Base-by-base conservation (phyloP, 2,113 vertebrate genomes). In the Cynoglossus semilaevis region DNA sequence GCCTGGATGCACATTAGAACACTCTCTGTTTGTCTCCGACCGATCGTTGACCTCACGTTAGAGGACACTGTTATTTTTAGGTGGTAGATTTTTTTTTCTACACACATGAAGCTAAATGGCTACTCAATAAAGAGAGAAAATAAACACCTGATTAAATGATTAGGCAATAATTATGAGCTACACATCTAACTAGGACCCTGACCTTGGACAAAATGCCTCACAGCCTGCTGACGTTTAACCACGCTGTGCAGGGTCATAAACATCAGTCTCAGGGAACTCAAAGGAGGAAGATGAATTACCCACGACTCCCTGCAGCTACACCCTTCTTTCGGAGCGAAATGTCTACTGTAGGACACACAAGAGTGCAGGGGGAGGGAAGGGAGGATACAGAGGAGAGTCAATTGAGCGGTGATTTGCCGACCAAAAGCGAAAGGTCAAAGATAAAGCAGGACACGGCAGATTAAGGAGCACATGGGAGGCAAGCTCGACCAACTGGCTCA, bases 381-480 rank as follows among this genome's bases (percentile, higher is more conserved):
- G 44, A 35, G 67, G 45, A 72, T 38, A 40, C 71, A 71, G 53
- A 63, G 1, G 15, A 48, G 63, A 80, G 64, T 73, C 66, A 71
- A 60, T 63, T 54, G 48, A 70, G 68, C 58, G 60, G 55, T 79
- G 76, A 83, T 85, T 82, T 77, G 79, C 71, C 35, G 76, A 63
- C 46, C 68, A 75, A 67, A 65, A 66, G 67, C 67, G 22, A 80
- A 67, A 64, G 76, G 68, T 74, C 66, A 70, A 46, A 72, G 62
- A 81, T 82, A 66, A 78, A 72, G 63, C 61, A 19, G 58, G 64
- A 58, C 63, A 69, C 67, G 57, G 9, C 34, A 65, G 79, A 81
- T 70, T 74, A 80, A 77, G 38, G 46, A 75, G 72, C 19, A 13
- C 70, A 58, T 7, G 46, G 70, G 64, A 87, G 58, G 55, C 38